Conservation (phyloP, 2,797 vertebrate genomes). For the Acanthis flammea region DNA sequence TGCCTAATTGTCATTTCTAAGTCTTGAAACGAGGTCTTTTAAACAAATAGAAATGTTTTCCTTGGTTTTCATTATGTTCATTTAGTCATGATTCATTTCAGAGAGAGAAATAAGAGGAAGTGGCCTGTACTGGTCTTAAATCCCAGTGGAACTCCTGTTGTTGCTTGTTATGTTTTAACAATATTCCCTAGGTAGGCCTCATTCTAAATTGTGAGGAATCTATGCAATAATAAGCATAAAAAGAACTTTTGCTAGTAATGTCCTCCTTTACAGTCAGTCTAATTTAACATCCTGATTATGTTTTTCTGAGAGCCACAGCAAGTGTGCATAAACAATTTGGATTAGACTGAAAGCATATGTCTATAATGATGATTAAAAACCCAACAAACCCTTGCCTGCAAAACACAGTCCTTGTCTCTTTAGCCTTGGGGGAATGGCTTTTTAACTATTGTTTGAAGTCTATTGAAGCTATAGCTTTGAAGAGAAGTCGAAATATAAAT, state of each 20-base stretch:
- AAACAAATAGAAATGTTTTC: neutral
- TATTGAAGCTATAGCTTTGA: neutral
- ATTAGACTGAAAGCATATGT: neutral
- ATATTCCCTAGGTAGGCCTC: neutral
- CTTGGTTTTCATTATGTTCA: neutral
- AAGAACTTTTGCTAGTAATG: neutral
- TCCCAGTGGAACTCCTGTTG: neutral
- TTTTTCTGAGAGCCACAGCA: neutral
- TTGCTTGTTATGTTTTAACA: neutral
- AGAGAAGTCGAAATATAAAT: neutral
- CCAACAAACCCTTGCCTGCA: neutral
- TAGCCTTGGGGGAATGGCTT: neutral
- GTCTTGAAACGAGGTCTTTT: neutral
- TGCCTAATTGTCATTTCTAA: neutral
- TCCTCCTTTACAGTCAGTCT: neutral
- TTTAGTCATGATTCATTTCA: neutral
- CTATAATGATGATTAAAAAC: neutral
- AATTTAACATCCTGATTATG: neutral
- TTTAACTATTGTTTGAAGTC: conserved; percentile 2
- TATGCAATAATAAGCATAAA: neutral
- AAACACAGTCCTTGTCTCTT: neutral
- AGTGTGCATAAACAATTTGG: neutral
- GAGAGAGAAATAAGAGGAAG: neutral
- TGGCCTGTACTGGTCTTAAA: neutral
- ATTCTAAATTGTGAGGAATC: neutral